phyloP scores from a whole-genome alignment of 2,888 invertebrate species.

The Lepidocyrtinus sp. region DNA sequence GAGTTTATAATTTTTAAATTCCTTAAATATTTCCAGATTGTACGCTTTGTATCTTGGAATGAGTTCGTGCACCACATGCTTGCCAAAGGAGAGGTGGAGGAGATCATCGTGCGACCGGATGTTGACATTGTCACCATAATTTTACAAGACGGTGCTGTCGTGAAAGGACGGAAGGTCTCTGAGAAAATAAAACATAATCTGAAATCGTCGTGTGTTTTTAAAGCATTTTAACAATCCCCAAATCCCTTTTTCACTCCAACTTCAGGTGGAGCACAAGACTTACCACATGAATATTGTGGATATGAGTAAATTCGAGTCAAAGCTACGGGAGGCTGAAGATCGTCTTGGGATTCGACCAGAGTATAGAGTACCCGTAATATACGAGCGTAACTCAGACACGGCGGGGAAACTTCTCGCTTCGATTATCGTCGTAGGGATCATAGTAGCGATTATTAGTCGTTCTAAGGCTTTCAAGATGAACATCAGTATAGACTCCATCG shows the following conservation, averaged over 20 bases:
- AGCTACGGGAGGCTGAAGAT: slow-evolving; percentile 87
- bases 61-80: slow-evolving; percentile 97
- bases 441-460: slow-evolving; percentile 80
- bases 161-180: slow-evolving; percentile 83
- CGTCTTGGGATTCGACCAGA: slow-evolving; percentile 86
- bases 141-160: slow-evolving; percentile 86
- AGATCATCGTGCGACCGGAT: slow-evolving; percentile 87
- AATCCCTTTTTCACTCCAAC: neutral
- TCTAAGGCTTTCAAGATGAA: slow-evolving; percentile 79
- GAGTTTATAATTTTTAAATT: too few relatives aligned
- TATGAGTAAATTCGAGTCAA: slow-evolving; percentile 89
- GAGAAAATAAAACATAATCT: neutral
- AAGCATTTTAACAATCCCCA: neutral
- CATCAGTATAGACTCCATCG: slow-evolving; percentile 83
- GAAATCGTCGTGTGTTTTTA: neutral
- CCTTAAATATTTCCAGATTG: slow-evolving; percentile 75
- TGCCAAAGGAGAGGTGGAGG: slow-evolving; percentile 93
- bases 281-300: slow-evolving; percentile 91
- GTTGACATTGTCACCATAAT: slow-evolving; percentile 88
- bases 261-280: slow-evolving; percentile 78
- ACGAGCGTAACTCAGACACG: slow-evolving; percentile 84
- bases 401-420: slow-evolving; percentile 82
- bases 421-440: slow-evolving; percentile 79
- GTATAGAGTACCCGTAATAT: slow-evolving; percentile 83
- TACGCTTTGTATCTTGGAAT: slow-evolving; percentile 94